Conservation (phyloP, 2,113 vertebrate genomes). For the Aplodontia rufa region DNA sequence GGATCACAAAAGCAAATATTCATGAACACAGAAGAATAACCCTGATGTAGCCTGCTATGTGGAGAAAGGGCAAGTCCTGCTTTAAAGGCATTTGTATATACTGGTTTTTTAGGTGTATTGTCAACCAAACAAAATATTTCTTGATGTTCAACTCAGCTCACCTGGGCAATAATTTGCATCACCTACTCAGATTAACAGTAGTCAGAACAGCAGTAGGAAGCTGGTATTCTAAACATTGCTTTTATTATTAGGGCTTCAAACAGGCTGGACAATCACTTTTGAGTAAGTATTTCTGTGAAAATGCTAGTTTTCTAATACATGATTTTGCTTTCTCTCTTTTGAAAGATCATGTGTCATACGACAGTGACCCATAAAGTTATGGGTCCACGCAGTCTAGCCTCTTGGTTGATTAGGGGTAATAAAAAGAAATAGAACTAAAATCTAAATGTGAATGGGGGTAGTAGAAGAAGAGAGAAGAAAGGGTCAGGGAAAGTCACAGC, state of each 20-base stretch:
- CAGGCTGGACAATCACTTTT: neutral
- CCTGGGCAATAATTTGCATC: neutral
- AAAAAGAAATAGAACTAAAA: constrained; percentile 44
- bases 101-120: neutral
- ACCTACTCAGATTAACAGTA: neutral
- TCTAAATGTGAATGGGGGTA: neutral
- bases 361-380: neutral
- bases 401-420: neutral
- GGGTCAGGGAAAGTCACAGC: constrained; percentile 63
- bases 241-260: neutral
- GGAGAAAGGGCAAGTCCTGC: neutral
- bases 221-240: neutral
- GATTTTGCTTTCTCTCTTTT: neutral
- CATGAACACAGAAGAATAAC: neutral
- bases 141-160: neutral
- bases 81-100: neutral
- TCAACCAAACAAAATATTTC: constrained; percentile 14
- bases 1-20: neutral
- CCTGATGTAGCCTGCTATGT: neutral
- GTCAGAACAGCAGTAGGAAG: neutral
- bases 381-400: neutral
- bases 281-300: neutral
- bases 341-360: neutral
- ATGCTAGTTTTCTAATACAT: neutral
- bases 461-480: constrained; percentile 27